Percentiles rank a stretch among this genome's conserved stretches.
phyloP scores from a whole-genome alignment of 2,113 vertebrate genomes.

The Dromiciops gliroides region DNA sequence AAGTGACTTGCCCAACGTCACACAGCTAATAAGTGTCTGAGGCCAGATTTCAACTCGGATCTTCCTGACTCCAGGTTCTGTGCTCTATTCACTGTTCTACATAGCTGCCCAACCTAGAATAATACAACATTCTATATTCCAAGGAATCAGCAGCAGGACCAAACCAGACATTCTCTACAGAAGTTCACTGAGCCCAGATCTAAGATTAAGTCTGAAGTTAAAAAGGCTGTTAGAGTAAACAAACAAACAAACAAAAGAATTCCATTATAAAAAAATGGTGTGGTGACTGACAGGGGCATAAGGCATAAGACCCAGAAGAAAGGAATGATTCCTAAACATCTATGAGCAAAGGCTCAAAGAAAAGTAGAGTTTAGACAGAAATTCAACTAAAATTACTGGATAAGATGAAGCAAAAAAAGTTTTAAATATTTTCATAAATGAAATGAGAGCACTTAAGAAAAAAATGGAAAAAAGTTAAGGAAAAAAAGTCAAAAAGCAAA shows the following conservation, averaged over 20 bases:
- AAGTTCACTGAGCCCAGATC: not conserved
- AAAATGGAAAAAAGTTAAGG: not conserved
- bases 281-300: not conserved
- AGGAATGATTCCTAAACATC: not conserved
- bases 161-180: not conserved
- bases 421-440: not conserved
- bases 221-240: not conserved
- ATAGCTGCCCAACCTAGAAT: not conserved
- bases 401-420: not conserved
- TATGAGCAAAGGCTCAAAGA: not conserved
- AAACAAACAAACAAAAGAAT: not conserved
- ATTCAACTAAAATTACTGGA: not conserved
- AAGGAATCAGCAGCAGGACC: not conserved
- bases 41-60: constrained; percentile 1
- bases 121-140: not conserved
- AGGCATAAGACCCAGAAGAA: not conserved
- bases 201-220: not conserved
- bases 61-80: no score
- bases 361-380: not conserved
- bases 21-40: not conserved
- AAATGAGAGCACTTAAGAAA: not conserved
- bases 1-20: not conserved
- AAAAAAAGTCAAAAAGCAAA: not conserved
- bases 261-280: not conserved
- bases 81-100: no score